Conservation (phyloP, 1,140 invertebrate species). For the Sipha flava region DNA sequence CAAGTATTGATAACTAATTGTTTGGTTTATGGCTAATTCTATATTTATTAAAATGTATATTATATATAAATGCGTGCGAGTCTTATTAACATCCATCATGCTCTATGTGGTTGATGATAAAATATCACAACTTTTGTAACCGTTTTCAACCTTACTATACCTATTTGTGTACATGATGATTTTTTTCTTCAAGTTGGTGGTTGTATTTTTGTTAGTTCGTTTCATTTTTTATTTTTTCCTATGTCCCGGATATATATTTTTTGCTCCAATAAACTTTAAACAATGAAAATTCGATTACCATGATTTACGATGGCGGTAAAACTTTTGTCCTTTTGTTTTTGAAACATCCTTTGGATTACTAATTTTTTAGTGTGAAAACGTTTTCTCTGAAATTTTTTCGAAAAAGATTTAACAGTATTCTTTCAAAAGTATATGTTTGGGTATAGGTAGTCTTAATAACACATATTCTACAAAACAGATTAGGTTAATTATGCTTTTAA, state of each 20-base stretch:
- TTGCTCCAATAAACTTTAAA: conserved; percentile 1
- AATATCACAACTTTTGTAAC: too few species aligned
- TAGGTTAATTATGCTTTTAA: too few species aligned
- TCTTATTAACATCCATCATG: not conserved
- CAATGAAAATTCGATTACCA: not conserved
- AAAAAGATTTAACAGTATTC: too few species aligned
- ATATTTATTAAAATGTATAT: too few species aligned
- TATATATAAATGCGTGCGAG: too few species aligned
- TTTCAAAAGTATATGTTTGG: too few species aligned
- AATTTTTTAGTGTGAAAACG: not conserved
- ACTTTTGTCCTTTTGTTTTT: not conserved
- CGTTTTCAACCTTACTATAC: not conserved
- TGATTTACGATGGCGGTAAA: not conserved
- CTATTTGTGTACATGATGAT: not conserved
- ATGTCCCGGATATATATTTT: not conserved
- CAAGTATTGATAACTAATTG: too few species aligned
- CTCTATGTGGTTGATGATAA: not conserved
- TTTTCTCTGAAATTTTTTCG: not conserved
- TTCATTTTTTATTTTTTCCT: not conserved
- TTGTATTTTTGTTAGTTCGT: not conserved
- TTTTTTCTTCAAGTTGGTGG: not conserved
- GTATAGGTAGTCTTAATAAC: too few species aligned
- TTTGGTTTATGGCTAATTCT: too few species aligned
- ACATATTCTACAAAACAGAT: too few species aligned
- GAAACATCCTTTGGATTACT: not conserved